Base-by-base conservation (phyloP, 2,113 vertebrate species). In the Salvelinus fontinalis region DNA sequence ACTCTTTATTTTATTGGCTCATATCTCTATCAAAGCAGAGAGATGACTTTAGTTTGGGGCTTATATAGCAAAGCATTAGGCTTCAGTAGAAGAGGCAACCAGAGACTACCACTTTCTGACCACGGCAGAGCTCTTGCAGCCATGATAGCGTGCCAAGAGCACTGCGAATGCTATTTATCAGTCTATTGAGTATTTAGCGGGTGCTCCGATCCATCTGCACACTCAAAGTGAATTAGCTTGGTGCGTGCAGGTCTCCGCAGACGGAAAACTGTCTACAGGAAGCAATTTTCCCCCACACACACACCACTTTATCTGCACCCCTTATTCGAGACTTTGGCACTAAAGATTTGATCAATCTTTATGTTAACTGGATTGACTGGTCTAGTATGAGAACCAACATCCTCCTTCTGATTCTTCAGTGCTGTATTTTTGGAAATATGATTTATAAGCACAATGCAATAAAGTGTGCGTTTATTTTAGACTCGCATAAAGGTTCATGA, bases 131-230 rank as follows among this genome's bases (percentile, higher is more conserved):
- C 59, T 72, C 74, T 67, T 24, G 68, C 64, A 77, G 76, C 79
- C 78, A 48, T 22, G 71, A 31, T 49, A 51, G 70, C 66, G 79
- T 57, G 60, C 77, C 78, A 76, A 70, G 72, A 74, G 73, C 79
- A 71, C 20, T 67, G 60, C 8, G 31, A 79, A 82, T 24, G 39
- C 24, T 76, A 74, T 86, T 87, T 86, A 81, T 72, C 75, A 76
- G 82, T 78, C 83, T 81, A 80, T 86, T 75, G 81, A 75, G 71
- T 77, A 70, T 79, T 87, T 71, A 85, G 82, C 26, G 18, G 72
- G 54, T 67, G 70, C 77, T 75, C 64, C 26, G 69, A 79, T 83
- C 77, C 75, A 80, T 80, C 54, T 16, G 71, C 26, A 74, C 77
- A 71, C 83, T 82, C 69, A 79, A 67, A 22, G 65, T 13, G 59